Evolutionary conservation across 1,140 invertebrate species (phyloP).

Genomic region (Euura lappo): DNA sequence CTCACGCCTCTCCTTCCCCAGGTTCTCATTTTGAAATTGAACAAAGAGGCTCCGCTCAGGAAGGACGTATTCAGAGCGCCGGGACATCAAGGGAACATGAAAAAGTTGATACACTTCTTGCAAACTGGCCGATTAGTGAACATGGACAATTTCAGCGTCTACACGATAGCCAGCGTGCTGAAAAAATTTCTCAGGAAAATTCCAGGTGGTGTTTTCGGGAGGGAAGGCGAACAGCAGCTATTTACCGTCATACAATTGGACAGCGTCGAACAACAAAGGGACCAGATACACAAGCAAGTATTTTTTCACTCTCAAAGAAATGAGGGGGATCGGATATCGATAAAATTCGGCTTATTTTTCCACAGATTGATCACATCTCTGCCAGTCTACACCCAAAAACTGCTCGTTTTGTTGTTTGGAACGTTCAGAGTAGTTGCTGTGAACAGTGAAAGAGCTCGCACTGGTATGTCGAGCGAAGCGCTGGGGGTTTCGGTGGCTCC

Average conservation of each 20-base stretch:
- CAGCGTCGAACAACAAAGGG: constrained; percentile 82
- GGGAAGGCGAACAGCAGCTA: constrained; percentile 87
- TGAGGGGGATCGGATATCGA: neutral
- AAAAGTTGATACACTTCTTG: constrained; percentile 93
- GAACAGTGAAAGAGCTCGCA: constrained; percentile 86
- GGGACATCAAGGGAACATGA: constrained; percentile 93
- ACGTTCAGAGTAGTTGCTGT: constrained; percentile 96
- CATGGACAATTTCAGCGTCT: constrained; percentile 96
- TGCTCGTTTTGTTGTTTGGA: constrained; percentile 94
- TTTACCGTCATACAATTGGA: constrained; percentile 86
- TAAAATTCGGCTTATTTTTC: constrained; percentile 30
- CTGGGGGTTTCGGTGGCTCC: constrained; percentile 94
- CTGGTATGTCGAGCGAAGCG: constrained; percentile 96
- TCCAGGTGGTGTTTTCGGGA: constrained; percentile 93
- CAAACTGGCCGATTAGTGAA: constrained; percentile 96
- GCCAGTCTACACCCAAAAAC: constrained; percentile 88
- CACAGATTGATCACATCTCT: constrained; percentile 87
- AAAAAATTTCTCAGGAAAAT: constrained; percentile 98
- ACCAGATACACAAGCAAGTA: constrained; percentile 88
- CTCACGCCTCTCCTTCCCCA: constrained; percentile 42
- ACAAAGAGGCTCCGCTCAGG: constrained; percentile 91
- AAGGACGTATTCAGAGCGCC: constrained; percentile 95
- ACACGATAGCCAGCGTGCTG: constrained; percentile 97
- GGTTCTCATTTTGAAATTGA: constrained; percentile 91
- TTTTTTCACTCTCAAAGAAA: constrained; percentile 5